Evolutionary conservation across 2,888 invertebrate genomes (phyloP).

Genomic region (Carcina quercana): DNA sequence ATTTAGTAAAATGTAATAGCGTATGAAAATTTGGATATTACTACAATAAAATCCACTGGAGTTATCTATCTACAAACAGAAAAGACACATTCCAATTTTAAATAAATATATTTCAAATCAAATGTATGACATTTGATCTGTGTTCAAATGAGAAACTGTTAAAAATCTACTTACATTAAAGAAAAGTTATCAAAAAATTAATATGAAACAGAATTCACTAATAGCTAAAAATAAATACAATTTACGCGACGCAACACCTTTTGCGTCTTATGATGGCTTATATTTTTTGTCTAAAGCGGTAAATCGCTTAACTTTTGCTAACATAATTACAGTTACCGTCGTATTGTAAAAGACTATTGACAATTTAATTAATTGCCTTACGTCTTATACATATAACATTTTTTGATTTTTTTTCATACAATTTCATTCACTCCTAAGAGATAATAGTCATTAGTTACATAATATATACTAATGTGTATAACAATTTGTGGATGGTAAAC

Average conservation of each 20-base stretch:
- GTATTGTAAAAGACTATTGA: too few species aligned
- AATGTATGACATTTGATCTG: conserved; percentile 74
- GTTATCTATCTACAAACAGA: conserved; percentile 68
- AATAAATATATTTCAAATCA: conserved; percentile 74
- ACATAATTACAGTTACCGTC: too few species aligned
- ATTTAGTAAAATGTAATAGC: conserved; percentile 14
- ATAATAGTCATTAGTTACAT: conserved; percentile 53
- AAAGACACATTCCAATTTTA: conserved; percentile 70
- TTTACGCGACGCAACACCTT: conserved; percentile 43
- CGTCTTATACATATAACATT: conserved; percentile 53
- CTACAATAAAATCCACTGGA: conserved; percentile 57
- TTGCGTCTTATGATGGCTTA: conserved; percentile 26
- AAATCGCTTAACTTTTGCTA: not conserved
- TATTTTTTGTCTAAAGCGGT: not conserved
- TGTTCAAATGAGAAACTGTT: conserved; percentile 64
- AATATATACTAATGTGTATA: too few species aligned
- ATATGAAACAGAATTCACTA: conserved; percentile 60
- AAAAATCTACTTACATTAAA: conserved; percentile 73
- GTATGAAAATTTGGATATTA: conserved; percentile 33
- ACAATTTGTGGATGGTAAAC: conserved; percentile 66
- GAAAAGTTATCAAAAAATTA: conserved; percentile 69
- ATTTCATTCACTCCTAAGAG: conserved; percentile 50
- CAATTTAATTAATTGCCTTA: conserved; percentile 58
- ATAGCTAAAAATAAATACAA: conserved; percentile 58
- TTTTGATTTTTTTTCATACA: conserved; percentile 51